A percentile compares a stretch with the other conserved stretches of the same genome.
These are phyloP conservation scores for Dasysyrphus tricinctus DNA, from an alignment of 2,888 invertebrate genomes.

Conservation along the genomic window DNA sequence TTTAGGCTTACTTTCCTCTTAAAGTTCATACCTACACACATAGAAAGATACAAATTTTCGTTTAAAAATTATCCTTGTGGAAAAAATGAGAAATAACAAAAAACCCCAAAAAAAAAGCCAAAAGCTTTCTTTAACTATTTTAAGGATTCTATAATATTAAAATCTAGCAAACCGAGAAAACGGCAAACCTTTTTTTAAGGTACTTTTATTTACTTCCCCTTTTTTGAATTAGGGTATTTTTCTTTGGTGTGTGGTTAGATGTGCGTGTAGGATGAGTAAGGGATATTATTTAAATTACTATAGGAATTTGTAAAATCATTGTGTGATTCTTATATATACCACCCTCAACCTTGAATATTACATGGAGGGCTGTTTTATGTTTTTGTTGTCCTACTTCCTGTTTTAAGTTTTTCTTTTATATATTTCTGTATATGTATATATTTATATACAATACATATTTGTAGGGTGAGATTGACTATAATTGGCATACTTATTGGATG, in stretches of 20 bases:
- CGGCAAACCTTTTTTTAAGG: too few species aligned
- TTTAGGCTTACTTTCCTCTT: neutral
- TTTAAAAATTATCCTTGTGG: conserved; percentile 22
- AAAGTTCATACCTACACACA: neutral
- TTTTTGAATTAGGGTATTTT: neutral
- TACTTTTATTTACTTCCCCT: conserved; percentile 38
- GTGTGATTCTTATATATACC: conserved; percentile 41
- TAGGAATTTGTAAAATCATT: conserved; percentile 40
- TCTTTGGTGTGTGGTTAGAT: neutral
- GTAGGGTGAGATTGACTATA: neutral
- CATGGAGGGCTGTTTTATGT: conserved; percentile 28
- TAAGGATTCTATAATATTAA: neutral
- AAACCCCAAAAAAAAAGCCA: neutral
- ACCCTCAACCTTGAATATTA: conserved; percentile 61
- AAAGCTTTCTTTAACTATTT: conserved; percentile 22
- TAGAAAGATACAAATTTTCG: conserved; percentile 10
- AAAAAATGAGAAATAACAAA: conserved; percentile 8
- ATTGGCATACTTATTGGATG: conserved; percentile 2
- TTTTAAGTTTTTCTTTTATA: neutral
- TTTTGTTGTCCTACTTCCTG: conserved; percentile 59
- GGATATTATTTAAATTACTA: conserved; percentile 30
- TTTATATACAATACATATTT: too few species aligned
- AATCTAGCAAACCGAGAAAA: conserved; percentile 2
- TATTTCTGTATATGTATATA: neutral
- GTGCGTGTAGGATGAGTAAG: conserved; percentile 16